Evolutionary conservation across 2,888 invertebrate species (phyloP), one percentile per base, ranked within the genome.

Genomic region (Ormyrus rosae): DNA sequence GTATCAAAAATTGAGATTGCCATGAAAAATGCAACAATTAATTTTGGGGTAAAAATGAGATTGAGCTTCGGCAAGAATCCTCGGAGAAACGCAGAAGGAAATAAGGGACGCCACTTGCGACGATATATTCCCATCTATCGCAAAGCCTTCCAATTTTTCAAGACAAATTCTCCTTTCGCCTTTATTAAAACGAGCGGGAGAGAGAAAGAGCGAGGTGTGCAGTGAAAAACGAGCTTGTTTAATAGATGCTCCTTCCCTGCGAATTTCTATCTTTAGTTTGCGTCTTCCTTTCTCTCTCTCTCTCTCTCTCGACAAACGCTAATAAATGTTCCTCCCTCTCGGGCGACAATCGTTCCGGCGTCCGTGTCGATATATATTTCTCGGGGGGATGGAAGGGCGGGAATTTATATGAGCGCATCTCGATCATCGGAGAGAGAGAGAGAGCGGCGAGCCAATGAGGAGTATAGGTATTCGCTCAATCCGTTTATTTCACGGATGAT

Each of bases 401-500:
- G 34, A 69, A 78, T 78, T 63, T 70, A 73, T 77, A 70, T 10
- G 67, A n/a, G 51, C 50, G 53, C 34, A 10, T 9, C 67, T 80
- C 80, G 65, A 82, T 80, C 78, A 76, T 81, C 63, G 65, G 6
- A 55, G 48, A 46, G 58, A 58, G 63, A 4, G 65, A 50, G 65
- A 11, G 34, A 0, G 10, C 5, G 65, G 7, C 7, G 45, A 13
- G 9, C 9, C 60, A 19, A 58, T 67, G 34, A 34, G 34, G 34
- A 34, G 34, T 34, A 34, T 34, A 34, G 34, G 34, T 34, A 34
- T 34, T 34, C 34, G 34, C 67, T 77, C 77, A 53, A 78, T 72
- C 51, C 80, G 80, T 71, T 82, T 75, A 80, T 80, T 80, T 82
- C 80, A 78, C 82, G 82, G 75, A 75, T 68, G 80, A 82, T 82